Evolutionary conservation across 2,797 vertebrate genomes (phyloP).

Genomic region (Onychomys leucogaster): DNA sequence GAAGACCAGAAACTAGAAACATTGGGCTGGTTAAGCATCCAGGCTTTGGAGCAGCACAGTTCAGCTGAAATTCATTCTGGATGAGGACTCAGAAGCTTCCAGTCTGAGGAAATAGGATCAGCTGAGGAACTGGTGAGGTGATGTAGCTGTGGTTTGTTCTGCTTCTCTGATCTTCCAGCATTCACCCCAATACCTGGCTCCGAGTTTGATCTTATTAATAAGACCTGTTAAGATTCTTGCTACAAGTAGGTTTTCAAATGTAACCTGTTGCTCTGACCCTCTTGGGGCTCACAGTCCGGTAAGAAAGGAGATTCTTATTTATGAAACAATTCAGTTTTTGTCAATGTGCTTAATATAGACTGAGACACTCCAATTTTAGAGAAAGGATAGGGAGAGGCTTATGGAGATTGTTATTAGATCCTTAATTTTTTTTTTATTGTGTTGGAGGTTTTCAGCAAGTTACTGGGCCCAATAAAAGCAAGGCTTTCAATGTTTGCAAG

Average conservation of each 20-base stretch:
- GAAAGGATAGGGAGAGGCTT: background rate
- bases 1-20: no score
- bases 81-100: no score
- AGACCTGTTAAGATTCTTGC: no score
- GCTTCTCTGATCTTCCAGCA: no score
- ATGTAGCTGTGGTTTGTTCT: no score
- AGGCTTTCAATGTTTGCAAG: background rate
- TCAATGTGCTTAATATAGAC: background rate
- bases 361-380: background rate
- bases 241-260: background rate
- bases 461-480: background rate
- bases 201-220: no score
- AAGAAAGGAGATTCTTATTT: background rate
- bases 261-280: background rate
- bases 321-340: background rate
- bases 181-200: no score
- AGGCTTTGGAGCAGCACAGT: no score
- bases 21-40: no score
- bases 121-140: no score
- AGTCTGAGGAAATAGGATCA: no score
- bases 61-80: no score
- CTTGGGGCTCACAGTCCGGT: background rate
- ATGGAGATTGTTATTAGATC: background rate
- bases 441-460: background rate
- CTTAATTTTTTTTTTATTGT: background rate